Conservation (phyloP, 2,113 vertebrate species). For the Ceuthmochares aereus region DNA sequence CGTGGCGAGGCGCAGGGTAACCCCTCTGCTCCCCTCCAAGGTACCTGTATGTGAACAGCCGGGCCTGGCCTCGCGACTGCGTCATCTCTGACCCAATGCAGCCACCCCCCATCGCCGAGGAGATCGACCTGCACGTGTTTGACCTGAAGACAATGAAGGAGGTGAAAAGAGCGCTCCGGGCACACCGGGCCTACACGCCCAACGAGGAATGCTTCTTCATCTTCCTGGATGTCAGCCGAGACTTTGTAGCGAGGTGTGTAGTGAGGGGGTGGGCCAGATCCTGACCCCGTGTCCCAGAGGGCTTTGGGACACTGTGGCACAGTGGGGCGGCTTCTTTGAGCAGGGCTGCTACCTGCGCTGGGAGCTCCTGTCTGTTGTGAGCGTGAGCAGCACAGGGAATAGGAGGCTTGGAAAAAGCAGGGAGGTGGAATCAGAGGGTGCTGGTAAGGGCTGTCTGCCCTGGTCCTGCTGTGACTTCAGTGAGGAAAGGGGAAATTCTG, state of each 20-base stretch:
- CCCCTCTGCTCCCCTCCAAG: conserved; percentile 67
- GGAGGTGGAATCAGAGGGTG: neutral
- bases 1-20: neutral
- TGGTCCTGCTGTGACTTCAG: neutral
- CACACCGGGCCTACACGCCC: conserved; percentile 93
- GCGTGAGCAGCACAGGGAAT: neutral
- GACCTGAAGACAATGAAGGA: conserved; percentile 94
- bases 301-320: neutral
- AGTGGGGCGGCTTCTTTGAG: accelerated
- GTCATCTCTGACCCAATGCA: conserved; percentile 94
- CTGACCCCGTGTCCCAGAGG: accelerated
- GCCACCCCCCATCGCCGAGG: conserved; percentile 93
- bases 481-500: neutral
- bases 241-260: conserved; percentile 93
- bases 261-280: neutral
- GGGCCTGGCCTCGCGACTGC: conserved; percentile 91
- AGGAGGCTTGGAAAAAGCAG: neutral
- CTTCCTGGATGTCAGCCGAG: conserved; percentile 94
- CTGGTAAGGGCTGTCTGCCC: neutral
- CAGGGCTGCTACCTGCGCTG: neutral
- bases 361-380: neutral
- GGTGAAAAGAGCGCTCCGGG: conserved; percentile 88
- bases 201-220: conserved; percentile 98
- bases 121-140: conserved; percentile 94
- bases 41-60: conserved; percentile 96